Conservation (phyloP, 2,797 vertebrate species). For the Alca torda region DNA sequence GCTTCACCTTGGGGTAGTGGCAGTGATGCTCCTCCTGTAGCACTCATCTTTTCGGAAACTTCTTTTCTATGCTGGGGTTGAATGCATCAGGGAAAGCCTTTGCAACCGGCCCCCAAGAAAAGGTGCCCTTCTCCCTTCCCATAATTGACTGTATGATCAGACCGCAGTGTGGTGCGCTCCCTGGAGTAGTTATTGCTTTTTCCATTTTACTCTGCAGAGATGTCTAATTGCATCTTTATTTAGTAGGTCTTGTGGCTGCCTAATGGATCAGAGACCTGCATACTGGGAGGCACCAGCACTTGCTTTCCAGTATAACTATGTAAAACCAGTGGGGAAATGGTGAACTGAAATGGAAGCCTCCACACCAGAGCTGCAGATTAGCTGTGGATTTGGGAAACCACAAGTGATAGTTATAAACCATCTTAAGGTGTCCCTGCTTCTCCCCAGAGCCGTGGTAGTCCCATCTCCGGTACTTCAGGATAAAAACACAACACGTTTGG, state of each 20-base stretch:
- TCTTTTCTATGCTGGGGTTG: neutral
- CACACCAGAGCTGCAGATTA: neutral
- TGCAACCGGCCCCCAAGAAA: neutral
- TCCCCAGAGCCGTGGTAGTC: neutral
- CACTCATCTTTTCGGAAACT: neutral
- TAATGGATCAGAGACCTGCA: neutral
- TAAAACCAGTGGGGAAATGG: neutral
- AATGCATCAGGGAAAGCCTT: neutral
- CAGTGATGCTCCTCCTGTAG: neutral
- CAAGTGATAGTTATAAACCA: neutral
- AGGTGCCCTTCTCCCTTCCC: neutral
- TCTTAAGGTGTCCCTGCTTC: neutral
- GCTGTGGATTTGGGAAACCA: neutral
- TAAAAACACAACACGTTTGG: neutral
- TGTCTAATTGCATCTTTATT: neutral
- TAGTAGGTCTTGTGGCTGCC: neutral
- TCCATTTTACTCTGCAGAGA: neutral
- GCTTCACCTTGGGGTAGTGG: neutral
- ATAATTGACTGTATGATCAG: fast-evolving
- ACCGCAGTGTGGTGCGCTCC: neutral
- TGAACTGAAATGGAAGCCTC: neutral
- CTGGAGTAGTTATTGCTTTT: neutral
- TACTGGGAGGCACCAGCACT: neutral
- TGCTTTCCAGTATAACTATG: neutral
- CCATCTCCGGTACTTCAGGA: neutral